Evolutionary conservation across 2,797 vertebrate species (phyloP), one percentile per base, ranked within the genome.

Genomic region (Microctenopoma stevenorrisi): DNA sequence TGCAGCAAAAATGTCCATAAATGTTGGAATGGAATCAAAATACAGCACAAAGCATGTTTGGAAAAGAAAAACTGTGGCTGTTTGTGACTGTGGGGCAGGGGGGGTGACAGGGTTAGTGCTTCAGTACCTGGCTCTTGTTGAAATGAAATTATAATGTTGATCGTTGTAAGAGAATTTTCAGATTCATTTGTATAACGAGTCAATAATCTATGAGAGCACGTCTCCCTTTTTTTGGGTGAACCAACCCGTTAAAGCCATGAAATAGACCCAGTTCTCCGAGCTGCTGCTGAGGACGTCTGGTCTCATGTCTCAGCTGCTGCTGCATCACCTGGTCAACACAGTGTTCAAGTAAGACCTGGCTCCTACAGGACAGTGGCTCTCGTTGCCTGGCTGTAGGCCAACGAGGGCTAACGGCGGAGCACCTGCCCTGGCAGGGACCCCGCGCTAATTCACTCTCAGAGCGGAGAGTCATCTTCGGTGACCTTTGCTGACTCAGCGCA

Each of bases 401-500:
- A 61, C 18, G 4, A 63, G 62, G 54, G 68, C 79, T 71, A 82
- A 81, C 65, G 33, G 74, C 82, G 78, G 81, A 68, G 83, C 82
- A 81, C 83, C 84, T 81, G 79, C 58, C 66, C 58, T 75, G 74
- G 82, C 64, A 78, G 64, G 51, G 79, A 64, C 68, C 79, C 66
- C 69, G 48, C 44, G 54, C 79, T 84, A 85, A 86, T 86, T 86
- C 82, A 84, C 87, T 88, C 74, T 74, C 68, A 11, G 57, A 64
- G 58, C 44, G 68, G 38, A 42, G 64, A 65, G 79, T 76, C 72
- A 74, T 89, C 84, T 79, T 65, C 44, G 0, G 70, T 88, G 87
- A 87, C 86, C 87, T 89, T 85, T 87, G 86, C 89, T 86, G 86
- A 89, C 81, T 90, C 68, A 72, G 77, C 78, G 76, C 51, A 48